Base-by-base conservation (phyloP, 2,888 invertebrate species). In the Cataglyphis albicans region DNA sequence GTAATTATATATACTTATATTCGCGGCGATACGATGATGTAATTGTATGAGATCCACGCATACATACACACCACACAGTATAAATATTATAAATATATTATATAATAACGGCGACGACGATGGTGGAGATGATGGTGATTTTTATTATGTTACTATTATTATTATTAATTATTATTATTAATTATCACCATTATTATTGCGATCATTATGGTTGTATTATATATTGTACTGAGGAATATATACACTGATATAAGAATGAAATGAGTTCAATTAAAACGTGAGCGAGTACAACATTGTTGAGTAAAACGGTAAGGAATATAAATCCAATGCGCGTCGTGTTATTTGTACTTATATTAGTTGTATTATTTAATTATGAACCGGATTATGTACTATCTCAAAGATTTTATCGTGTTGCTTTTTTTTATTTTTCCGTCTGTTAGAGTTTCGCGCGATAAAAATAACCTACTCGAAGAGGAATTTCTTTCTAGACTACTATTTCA, bases 1-100 rank as follows among this genome's bases (percentile, higher is more conserved):
- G 90, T 89, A 89, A 89, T 92, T 89, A 91, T 90, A 78, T 59
- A 78, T 44, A 80, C 78, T 72, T 73, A 72, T 87, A 87, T 68
- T 87, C 81, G 87, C 86, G 88, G 83, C 84, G 88, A 86, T 87
- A 86, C 82, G 84, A 91, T 90, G 86, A 91, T 90, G 87, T 89
- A 87, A 87, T 90, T 89, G 87, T 89, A 81, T 89, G 87, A n/a
- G 88, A 87, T 83, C 73, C 76, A 76, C 80, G 41, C 44, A 65
- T 59, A 38, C 44, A 73, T 25, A 73, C 25, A 68, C 67, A 84
- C 65, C 68, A 74, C 87, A 89, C 85, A 85, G 87, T 92, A 92
- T 91, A 92, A 89, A 92, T 92, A 91, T 91, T 92, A 91, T 92
- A 91, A 89, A 92, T 92, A 91, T 85, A 89, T 88, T 89, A 84